Evolutionary conservation across 2,888 invertebrate genomes (phyloP), one percentile per base, ranked within the genome.

Genomic region (Rhingia campestris): DNA sequence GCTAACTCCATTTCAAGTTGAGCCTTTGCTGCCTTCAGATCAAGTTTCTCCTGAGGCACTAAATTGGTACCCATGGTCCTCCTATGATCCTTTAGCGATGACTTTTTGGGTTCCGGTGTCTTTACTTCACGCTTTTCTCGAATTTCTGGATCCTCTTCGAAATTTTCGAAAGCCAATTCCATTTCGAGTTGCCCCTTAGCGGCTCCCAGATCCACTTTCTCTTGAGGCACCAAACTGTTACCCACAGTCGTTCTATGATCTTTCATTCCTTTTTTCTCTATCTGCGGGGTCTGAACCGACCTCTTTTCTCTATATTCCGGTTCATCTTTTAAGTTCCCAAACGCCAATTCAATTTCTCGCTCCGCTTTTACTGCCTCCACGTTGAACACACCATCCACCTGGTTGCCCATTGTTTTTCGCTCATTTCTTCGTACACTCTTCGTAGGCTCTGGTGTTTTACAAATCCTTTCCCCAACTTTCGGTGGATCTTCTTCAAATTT

Each of bases 281-380:
- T 10, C 10, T 56, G 5, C 1, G 39, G 37, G 6, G 56, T 39
- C 7, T 56, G 32, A 0, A 33, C 51, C 6, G 6, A 10, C 4
- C 47, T 49, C 2, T 56, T 6, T 6, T 37, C 37, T 0, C 22
- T 1, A 6, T 39, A 10, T 30, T 45, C 41, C 10, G 84, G 84
- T 10, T 75, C 41, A n/a, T 75, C 79, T 32, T 66, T 30, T 10
- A 84, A 84, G 35, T 84, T 70, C 33, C 74, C 58, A 14, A 84
- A 79, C 5, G 70, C 79, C 32, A 59, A 7, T 47, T 84, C 74
- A 12, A 70, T 54, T 12, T 84, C 84, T 4, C 53, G 10, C 9
- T 66, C 12, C 2, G 43, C 54, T 9, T 79, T 79, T 0, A 22
- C 79, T 3, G 63, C 45, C 22, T 79, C 5, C 3, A 84, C 9